Percentiles rank a stretch among this genome's conserved stretches.
phyloP scores from a whole-genome alignment of 2,797 vertebrate genomes.

The Rallus crepitans region DNA sequence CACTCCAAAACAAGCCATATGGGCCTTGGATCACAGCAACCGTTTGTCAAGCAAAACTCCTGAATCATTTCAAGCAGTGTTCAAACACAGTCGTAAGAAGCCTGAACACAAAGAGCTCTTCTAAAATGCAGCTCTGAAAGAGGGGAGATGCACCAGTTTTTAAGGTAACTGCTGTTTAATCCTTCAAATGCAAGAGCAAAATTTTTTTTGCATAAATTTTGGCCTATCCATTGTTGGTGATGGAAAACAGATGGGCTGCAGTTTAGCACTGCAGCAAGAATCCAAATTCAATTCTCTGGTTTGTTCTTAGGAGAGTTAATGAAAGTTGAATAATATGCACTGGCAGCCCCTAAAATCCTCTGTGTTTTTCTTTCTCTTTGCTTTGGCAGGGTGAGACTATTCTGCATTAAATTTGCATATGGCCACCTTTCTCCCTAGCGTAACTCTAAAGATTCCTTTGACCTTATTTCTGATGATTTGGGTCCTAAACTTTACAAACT shows the following conservation, averaged over 20 bases:
- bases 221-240: slow-evolving; percentile 7
- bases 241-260: slow-evolving; percentile 72
- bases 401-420: slow-evolving; percentile 28
- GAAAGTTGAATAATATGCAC: slow-evolving; percentile 62
- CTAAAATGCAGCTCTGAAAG: background rate
- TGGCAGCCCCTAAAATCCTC: slow-evolving; percentile 53
- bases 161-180: slow-evolving; percentile 7
- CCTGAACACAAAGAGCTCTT: background rate
- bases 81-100: slow-evolving; percentile 11
- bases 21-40: slow-evolving; percentile 24
- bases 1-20: slow-evolving; percentile 65
- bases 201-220: background rate
- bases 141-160: background rate
- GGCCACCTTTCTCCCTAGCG: background rate
- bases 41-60: slow-evolving; percentile 16
- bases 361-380: slow-evolving; percentile 10
- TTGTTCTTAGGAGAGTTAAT: slow-evolving; percentile 75
- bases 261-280: slow-evolving; percentile 64
- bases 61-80: slow-evolving; percentile 1
- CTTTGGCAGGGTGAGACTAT: slow-evolving; percentile 1
- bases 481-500: background rate
- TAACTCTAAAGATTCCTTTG: background rate
- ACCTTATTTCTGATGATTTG: background rate
- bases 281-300: slow-evolving; percentile 68
- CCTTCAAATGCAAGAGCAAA: background rate